Percentiles rank a stretch among this genome's conserved stretches.
phyloP scores from a whole-genome alignment of 2,113 vertebrate species.

The Sclerurus mexicanus region DNA sequence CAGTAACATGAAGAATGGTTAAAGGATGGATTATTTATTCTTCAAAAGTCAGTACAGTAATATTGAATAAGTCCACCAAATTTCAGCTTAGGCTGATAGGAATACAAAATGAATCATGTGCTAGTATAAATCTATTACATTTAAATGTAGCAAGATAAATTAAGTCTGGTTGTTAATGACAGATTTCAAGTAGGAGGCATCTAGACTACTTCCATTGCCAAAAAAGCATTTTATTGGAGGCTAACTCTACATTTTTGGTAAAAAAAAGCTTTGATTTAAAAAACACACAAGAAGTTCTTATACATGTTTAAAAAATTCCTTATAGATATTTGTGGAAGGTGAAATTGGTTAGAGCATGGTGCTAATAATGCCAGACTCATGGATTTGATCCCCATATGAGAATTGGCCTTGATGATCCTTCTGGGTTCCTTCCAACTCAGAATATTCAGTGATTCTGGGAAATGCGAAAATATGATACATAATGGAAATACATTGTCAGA shows the following conservation, averaged over 20 bases:
- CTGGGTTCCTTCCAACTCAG: neutral
- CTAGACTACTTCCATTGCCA: neutral
- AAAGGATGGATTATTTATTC: neutral
- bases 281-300: accelerated
- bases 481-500: neutral
- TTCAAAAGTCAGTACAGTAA: neutral
- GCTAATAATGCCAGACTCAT: neutral
- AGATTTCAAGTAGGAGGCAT: neutral
- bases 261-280: neutral
- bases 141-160: neutral
- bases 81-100: neutral
- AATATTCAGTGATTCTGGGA: neutral
- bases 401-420: neutral
- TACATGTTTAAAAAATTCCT: neutral
- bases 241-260: neutral
- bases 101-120: neutral
- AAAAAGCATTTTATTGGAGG: neutral
- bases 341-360: neutral
- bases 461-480: neutral
- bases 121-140: neutral
- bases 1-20: neutral
- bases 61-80: neutral
- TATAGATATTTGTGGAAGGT: neutral
- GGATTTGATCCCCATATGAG: neutral
- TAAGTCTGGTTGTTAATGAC: neutral